These are phyloP conservation scores for Micrasema minimum DNA, from an alignment of 1,140 invertebrate species.

Conservation along the genomic window DNA sequence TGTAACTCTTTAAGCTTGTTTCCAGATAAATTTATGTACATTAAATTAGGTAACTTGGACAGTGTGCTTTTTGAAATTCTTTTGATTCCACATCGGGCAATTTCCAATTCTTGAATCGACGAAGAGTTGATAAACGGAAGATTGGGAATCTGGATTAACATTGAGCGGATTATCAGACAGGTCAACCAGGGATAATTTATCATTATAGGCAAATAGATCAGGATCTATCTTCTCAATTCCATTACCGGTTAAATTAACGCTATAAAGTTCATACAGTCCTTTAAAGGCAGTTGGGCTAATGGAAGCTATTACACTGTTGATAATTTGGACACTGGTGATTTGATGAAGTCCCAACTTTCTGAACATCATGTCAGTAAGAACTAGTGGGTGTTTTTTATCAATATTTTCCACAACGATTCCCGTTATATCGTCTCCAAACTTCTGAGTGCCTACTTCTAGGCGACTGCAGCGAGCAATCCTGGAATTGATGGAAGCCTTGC, in stretches of 20 bases:
- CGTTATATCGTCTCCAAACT: slow-evolving; percentile 69
- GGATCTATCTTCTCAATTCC: slow-evolving; percentile 71
- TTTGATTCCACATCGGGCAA: slow-evolving; percentile 73
- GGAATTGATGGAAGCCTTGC: slow-evolving; percentile 62
- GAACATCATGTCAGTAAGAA: slow-evolving; percentile 68
- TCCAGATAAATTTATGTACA: slow-evolving; percentile 73
- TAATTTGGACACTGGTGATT: slow-evolving; percentile 69
- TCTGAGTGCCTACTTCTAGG: slow-evolving; percentile 69
- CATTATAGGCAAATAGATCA: slow-evolving; percentile 74
- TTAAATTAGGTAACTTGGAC: slow-evolving; percentile 69
- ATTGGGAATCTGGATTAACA: slow-evolving; percentile 59
- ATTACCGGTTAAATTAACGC: slow-evolving; percentile 75
- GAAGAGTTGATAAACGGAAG: slow-evolving; percentile 69
- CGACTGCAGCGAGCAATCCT: slow-evolving; percentile 65
- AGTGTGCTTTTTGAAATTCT: slow-evolving; percentile 71
- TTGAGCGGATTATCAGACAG: slow-evolving; percentile 75
- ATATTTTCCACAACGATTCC: slow-evolving; percentile 71
- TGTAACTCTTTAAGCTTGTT: slow-evolving; percentile 74
- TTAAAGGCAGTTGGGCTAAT: slow-evolving; percentile 72
- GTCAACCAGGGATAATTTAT: slow-evolving; percentile 72
- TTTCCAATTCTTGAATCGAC: slow-evolving; percentile 73
- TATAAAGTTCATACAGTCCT: slow-evolving; percentile 72
- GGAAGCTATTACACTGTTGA: slow-evolving; percentile 67
- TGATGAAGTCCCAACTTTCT: slow-evolving; percentile 68
- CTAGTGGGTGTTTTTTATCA: slow-evolving; percentile 65